Percentiles rank a stretch among this genome's conserved stretches.
Conservation (phyloP, 2,797 vertebrate species). For the Amazona ochrocephala region DNA sequence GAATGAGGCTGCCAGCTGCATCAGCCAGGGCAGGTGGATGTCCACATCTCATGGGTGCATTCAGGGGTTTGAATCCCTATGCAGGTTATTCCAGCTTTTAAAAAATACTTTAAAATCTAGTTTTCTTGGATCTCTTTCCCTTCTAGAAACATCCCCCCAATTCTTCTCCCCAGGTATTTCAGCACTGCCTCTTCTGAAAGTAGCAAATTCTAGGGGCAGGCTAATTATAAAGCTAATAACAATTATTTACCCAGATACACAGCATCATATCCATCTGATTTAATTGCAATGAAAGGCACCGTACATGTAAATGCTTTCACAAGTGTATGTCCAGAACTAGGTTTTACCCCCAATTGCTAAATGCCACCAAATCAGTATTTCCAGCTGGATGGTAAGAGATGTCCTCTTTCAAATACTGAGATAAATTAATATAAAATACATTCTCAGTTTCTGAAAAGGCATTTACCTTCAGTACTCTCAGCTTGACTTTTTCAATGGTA, state of each 20-base stretch:
- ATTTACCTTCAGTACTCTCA: constrained; percentile 89
- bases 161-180: neutral
- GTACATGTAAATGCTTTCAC: neutral
- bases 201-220: fast-evolving
- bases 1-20: too few species aligned
- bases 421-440: neutral
- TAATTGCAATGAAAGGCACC: neutral
- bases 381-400: neutral
- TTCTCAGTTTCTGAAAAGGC: neutral
- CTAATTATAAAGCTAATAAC: neutral
- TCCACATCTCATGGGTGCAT: neutral
- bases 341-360: neutral
- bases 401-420: neutral
- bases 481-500: constrained; percentile 86
- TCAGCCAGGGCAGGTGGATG: too few species aligned
- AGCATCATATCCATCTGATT: neutral
- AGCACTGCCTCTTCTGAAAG: neutral
- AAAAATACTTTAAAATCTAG: neutral
- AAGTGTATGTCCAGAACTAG: neutral
- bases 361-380: neutral
- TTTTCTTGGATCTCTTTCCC: neutral
- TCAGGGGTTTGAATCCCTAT: neutral
- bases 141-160: neutral
- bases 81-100: neutral
- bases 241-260: neutral